A percentile compares a stretch with the other conserved stretches of the same genome.
phyloP scores from a whole-genome alignment of 2,888 invertebrate species.

The Poecilobothrus nobilitatus region DNA sequence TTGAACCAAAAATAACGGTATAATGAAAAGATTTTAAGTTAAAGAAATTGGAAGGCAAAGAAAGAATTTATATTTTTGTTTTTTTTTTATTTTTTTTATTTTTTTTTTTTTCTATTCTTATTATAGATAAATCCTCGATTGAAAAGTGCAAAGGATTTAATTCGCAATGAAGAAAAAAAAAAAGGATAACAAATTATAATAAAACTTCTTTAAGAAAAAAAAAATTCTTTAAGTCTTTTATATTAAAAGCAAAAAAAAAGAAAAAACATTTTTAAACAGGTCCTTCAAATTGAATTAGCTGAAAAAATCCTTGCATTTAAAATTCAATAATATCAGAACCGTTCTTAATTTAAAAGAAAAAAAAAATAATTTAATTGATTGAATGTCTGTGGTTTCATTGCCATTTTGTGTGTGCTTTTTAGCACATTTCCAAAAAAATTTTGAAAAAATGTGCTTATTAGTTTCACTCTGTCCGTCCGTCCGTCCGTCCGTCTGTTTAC shows the following conservation, averaged over 20 bases:
- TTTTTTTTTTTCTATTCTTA: background rate
- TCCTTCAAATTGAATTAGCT: background rate
- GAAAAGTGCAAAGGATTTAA: constrained; percentile 6
- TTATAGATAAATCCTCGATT: background rate
- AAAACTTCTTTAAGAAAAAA: no score
- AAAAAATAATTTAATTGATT: no score
- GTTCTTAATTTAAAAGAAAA: no score
- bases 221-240: no score
- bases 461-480: no score
- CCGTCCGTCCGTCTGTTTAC: no score
- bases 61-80: background rate
- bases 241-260: no score
- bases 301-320: background rate
- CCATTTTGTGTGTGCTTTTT: no score
- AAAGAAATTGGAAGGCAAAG: background rate
- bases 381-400: no score
- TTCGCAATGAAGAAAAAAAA: background rate
- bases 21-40: background rate
- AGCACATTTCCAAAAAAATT: no score
- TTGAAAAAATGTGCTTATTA: no score
- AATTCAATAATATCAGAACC: no score
- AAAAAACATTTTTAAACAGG: background rate
- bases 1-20: background rate
- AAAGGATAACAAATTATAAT: background rate
- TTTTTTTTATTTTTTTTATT: background rate